These are phyloP conservation scores for Zelleria hepariella DNA, from an alignment of 2,888 invertebrate species.

Conservation along the genomic window DNA sequence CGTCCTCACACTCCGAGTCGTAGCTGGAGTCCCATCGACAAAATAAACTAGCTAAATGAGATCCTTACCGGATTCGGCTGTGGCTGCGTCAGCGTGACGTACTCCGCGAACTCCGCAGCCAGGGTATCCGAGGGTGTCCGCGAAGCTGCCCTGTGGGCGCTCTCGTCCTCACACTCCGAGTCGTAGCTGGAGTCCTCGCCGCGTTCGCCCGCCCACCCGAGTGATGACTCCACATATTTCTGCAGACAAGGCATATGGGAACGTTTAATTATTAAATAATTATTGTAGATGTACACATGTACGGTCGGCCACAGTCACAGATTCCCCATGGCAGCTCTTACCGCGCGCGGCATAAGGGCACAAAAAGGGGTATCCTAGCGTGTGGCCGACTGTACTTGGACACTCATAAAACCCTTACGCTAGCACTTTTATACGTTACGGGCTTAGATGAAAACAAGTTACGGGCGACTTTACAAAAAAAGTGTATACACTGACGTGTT, in stretches of 20 bases:
- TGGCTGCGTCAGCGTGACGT: slow-evolving; percentile 74
- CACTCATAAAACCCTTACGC: no score
- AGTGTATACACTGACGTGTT: no score
- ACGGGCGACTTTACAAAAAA: no score
- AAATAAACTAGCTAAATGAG: no score
- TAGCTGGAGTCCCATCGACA: slow-evolving; percentile 91
- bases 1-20: slow-evolving; percentile 85
- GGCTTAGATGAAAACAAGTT: no score
- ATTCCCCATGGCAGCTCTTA: no score
- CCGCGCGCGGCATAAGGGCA: background rate
- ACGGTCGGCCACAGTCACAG: no score
- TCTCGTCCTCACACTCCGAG: slow-evolving; percentile 81
- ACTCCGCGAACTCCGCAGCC: slow-evolving; percentile 88
- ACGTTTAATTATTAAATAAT: background rate
- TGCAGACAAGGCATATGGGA: slow-evolving; percentile 31
- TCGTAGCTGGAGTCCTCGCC: slow-evolving; percentile 89
- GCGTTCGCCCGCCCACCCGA: slow-evolving; percentile 67
- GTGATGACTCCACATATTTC: slow-evolving; percentile 82
- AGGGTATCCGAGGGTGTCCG: slow-evolving; percentile 88
- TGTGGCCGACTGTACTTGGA: no score
- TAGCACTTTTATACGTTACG: no score
- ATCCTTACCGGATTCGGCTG: slow-evolving; percentile 56
- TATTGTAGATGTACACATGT: background rate
- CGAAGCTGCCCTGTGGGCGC: slow-evolving; percentile 81
- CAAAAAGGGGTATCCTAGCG: no score